Conservation (phyloP, 2,113 vertebrate genomes). For the Petaurus breviceps region DNA sequence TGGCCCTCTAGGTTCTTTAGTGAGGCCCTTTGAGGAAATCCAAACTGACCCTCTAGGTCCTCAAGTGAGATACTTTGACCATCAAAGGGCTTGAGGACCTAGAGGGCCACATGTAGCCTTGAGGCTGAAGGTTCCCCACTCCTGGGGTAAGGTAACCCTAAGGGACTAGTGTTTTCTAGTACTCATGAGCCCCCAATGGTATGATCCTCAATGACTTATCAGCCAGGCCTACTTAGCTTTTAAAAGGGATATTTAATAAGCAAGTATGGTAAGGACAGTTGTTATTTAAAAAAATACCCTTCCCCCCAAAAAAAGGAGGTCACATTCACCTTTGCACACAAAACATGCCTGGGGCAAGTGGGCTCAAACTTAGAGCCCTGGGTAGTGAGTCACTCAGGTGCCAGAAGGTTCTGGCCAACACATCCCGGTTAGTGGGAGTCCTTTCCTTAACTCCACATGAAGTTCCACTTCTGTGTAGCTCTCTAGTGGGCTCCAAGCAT, state of each 20-base stretch:
- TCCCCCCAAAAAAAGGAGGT: background rate
- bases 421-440: background rate
- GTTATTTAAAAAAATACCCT: background rate
- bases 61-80: no score
- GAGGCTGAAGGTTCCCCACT: no score
- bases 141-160: no score
- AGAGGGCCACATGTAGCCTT: no score
- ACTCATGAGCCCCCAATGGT: no score
- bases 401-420: background rate
- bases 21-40: no score
- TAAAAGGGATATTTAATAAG: background rate
- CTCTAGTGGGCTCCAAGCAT: background rate
- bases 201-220: no score
- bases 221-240: background rate
- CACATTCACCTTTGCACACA: background rate
- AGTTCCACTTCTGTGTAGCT: background rate
- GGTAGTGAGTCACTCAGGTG: background rate
- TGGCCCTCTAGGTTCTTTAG: no score
- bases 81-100: no score
- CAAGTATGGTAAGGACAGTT: background rate
- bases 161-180: no score
- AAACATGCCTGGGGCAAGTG: background rate
- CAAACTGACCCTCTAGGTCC: no score
- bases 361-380: background rate
- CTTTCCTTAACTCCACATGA: background rate